Percentiles rank a stretch among this genome's conserved stretches.
These are phyloP conservation scores for Acrobasis consociella DNA, from an alignment of 2,888 invertebrate genomes.

Conservation along the genomic window DNA sequence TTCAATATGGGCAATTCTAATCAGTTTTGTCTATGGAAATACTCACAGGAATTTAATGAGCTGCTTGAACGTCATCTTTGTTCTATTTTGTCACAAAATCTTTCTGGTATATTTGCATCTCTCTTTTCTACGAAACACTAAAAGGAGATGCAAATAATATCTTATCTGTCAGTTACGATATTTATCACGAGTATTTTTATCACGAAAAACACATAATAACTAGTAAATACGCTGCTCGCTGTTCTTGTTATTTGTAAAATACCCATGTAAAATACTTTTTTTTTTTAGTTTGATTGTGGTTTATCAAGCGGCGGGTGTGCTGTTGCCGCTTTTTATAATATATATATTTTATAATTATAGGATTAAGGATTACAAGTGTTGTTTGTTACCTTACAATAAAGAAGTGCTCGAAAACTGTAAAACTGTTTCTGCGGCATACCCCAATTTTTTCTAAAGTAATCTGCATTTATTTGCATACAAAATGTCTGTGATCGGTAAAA, in stretches of 20 bases:
- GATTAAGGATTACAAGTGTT: slow-evolving; percentile 8
- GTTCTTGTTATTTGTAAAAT: background rate
- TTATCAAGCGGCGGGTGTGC: background rate
- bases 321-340: background rate
- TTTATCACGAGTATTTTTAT: background rate
- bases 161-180: background rate
- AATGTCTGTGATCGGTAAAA: slow-evolving; percentile 71
- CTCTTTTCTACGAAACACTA: background rate
- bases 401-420: background rate
- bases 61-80: background rate
- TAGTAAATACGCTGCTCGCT: background rate
- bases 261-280: background rate
- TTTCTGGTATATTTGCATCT: background rate
- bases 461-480: slow-evolving; percentile 24
- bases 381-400: background rate
- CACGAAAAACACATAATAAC: too few species aligned
- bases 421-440: background rate
- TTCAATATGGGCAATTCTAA: background rate
- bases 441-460: background rate
- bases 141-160: background rate
- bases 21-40: slow-evolving; percentile 3
- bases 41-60: background rate
- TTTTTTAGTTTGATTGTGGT: background rate
- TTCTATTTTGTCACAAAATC: background rate
- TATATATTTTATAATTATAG: background rate